Conservation (phyloP, 2,113 vertebrate genomes). For the Lanius ludovicianus region DNA sequence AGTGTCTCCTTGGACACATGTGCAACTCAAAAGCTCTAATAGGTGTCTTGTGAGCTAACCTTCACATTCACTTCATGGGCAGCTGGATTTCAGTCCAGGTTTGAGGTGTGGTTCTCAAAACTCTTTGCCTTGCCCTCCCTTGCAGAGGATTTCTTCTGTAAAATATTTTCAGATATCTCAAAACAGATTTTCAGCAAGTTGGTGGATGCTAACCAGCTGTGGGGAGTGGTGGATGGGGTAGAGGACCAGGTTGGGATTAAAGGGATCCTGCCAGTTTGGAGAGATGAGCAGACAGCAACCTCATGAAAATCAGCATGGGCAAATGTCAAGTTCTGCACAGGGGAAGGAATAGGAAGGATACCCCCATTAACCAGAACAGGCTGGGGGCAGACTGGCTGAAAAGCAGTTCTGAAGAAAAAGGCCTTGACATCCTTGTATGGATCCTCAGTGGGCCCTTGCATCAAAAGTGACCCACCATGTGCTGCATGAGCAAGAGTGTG, state of each 20-base stretch:
- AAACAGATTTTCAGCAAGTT: background rate
- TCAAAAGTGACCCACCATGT: background rate
- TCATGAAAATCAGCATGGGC: background rate
- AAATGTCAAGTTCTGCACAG: background rate
- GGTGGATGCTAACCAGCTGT: background rate
- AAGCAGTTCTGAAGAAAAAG: background rate
- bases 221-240: background rate
- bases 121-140: background rate
- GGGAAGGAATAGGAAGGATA: background rate
- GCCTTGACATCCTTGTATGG: background rate
- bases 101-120: background rate
- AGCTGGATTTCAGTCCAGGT: background rate
- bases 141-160: background rate
- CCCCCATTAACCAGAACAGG: background rate
- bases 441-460: background rate
- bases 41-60: background rate
- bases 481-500: background rate
- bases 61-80: background rate
- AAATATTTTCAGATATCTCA: background rate
- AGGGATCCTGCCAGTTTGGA: background rate
- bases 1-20: rapidly evolving
- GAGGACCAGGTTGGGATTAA: background rate
- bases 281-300: background rate
- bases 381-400: background rate
- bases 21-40: background rate